These are phyloP conservation scores for Datnioides undecimradiatus DNA, from an alignment of 2,113 vertebrate species.

Conservation along the genomic window DNA sequence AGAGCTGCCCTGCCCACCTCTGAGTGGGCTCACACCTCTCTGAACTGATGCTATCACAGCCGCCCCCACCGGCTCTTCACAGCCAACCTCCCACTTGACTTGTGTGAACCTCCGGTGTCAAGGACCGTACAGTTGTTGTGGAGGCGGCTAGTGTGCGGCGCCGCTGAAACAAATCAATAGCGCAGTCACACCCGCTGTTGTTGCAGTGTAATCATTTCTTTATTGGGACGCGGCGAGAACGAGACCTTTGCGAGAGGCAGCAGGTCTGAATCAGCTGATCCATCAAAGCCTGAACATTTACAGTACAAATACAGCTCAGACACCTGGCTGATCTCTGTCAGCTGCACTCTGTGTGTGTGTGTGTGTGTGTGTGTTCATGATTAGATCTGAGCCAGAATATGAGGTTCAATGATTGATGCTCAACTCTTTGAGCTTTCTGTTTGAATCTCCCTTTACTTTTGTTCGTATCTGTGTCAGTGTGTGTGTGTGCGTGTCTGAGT, in stretches of 20 bases:
- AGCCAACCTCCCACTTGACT: conserved; percentile 1
- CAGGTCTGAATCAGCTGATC: conserved; percentile 6
- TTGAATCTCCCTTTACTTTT: neutral
- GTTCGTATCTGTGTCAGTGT: neutral
- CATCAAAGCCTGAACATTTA: neutral
- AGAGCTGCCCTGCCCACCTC: neutral
- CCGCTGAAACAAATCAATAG: conserved; percentile 34
- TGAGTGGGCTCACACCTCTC: neutral
- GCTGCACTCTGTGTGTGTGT: neutral
- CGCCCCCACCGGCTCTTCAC: neutral
- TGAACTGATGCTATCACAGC: neutral
- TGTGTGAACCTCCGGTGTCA: neutral
- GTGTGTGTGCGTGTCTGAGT: conserved; percentile 14
- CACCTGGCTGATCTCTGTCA: neutral
- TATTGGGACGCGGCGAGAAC: conserved; percentile 10
- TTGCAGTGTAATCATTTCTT: conserved; percentile 30
- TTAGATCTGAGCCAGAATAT: conserved; percentile 6
- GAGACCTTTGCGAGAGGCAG: neutral
- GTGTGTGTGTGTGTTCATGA: neutral
- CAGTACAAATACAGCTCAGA: neutral
- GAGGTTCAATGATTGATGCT: neutral
- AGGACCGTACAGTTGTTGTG: neutral
- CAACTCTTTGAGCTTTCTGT: neutral
- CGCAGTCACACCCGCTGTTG: conserved; percentile 17
- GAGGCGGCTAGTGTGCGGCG: neutral